Base-by-base conservation (phyloP, 2,888 invertebrate genomes). In the Strigamia maritima region DNA sequence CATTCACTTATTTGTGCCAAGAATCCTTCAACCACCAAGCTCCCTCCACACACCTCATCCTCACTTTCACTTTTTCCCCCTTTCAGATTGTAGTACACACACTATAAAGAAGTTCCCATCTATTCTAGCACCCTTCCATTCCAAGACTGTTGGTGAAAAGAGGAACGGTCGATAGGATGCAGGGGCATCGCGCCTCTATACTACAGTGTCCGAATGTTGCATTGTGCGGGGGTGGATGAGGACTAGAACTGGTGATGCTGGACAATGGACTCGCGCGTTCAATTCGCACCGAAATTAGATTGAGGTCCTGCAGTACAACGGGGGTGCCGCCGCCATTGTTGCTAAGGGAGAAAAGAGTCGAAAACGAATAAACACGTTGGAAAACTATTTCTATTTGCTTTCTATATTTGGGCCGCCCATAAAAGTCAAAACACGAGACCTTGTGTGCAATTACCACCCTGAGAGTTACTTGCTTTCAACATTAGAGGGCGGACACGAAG, bases 231-330 rank as follows among this genome's bases (percentile, higher is more conserved):
- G 60, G 60, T 65, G 60, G 60, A 65, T 65, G 60, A 65, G 22
- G 60, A 65, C 44, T 44, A 44, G 44, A 24, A 65, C 19, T 16
- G 49, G 16, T 49, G 49, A 65, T 65, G 60, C 60, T 65, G 60
- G 60, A 65, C 60, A 65, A 65, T 65, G 24, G 60, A 65, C 22
- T 22, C 60, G 60, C 60, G 60, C 60, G 60, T 65, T 65, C 60
- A 65, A 65, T 65, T 65, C 60, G 60, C 60, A 65, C 60, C 24
- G 60, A 65, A 65, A 65, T 65, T 65, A 65, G 60, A 65, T 65
- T 65, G 19, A 22, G 60, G 60, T 19, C 60, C 22, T 22, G 60
- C 60, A 44, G 44, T 65, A 65, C 60, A 24, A 65, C 60, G 60
- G 60, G 60, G 14, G 60, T 65, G 60, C 22, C 60, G 60, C 12